phyloP scores from a whole-genome alignment of 1,140 invertebrate genomes.

The Camponotus vicinus region DNA sequence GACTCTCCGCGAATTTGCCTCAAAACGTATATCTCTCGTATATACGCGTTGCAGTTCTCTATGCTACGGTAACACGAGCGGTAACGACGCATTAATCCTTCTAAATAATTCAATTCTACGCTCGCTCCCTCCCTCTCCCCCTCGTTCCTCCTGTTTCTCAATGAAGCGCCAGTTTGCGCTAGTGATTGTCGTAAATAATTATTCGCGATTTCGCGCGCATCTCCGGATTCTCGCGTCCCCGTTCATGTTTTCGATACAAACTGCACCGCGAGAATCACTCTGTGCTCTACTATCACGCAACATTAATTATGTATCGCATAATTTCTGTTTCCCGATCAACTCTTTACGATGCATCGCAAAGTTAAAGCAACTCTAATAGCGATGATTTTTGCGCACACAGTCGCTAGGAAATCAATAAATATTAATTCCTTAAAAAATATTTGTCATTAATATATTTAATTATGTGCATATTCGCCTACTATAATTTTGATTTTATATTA shows the following conservation, averaged over 20 bases:
- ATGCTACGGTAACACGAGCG: slow-evolving; percentile 44
- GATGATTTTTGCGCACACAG: too few species aligned
- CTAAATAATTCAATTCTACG: slow-evolving; percentile 50
- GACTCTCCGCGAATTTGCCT: slow-evolving; percentile 48
- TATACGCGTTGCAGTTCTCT: not conserved
- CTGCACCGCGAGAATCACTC: not conserved
- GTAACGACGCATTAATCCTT: slow-evolving; percentile 53
- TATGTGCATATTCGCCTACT: not conserved
- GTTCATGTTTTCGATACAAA: slow-evolving; percentile 6
- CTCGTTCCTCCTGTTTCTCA: not conserved
- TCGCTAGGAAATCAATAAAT: not conserved
- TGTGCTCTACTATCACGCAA: not conserved
- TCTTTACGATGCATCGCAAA: not conserved
- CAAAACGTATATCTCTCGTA: slow-evolving; percentile 35
- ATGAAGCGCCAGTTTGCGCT: slow-evolving; percentile 49
- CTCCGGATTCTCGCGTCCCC: not conserved
- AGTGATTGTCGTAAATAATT: slow-evolving; percentile 56
- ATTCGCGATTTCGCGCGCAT: slow-evolving; percentile 37
- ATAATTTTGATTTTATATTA: not conserved
- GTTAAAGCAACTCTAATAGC: too few species aligned
- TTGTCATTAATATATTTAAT: too few species aligned
- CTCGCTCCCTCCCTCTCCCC: not conserved
- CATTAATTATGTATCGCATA: too few species aligned
- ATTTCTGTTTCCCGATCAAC: not conserved
- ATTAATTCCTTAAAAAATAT: too few species aligned